Base-by-base conservation (phyloP, 2,113 vertebrate species). In the Arothron firmamentum region DNA sequence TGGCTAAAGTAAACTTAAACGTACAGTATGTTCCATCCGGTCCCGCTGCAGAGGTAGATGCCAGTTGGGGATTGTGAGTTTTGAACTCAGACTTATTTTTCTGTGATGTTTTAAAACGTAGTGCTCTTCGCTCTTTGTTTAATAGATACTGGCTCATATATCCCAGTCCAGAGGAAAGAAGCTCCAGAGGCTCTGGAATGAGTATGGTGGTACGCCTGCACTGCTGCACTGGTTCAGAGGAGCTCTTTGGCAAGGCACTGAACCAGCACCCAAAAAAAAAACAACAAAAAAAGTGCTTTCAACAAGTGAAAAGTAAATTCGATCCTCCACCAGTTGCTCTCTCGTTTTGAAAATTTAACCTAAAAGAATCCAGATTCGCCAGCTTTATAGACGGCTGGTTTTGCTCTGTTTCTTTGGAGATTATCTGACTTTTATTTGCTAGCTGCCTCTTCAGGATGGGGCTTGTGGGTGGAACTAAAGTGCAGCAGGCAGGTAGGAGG, bases 91-190 rank as follows among this genome's bases (percentile, higher is more conserved):
- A 16, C 48, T 57, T 75, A 55, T 43, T 75, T 69, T 77, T 75
- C 56, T 59, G 12, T 51, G 67, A 46, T 57, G 67, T 80, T 70
- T 72, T 69, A 51, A 79, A 78, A 73, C 71, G 57, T 57, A 79
- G 80, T 69, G 73, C 77, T 62, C 78, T 31, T 76, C 73, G 59
- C 79, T 85, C 79, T 83, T 69, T 76, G 72, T 85, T 85, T 86
- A 85, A 86, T 86, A 85, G 82, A 79, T 60, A 61, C 64, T 65
- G 77, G 84, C 77, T 85, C 79, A 51, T 48, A 65, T 80, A 62
- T 83, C 80, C 59, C 46, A 23, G 52, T 50, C 59, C 31, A 62
- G 69, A 62, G 56, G 76, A 81, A 52, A 67, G n/a, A 79, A 62
- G 72, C 81, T 82, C 77, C 75, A 60, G 77, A 80, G 73, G 62